Conservation (phyloP, 2,888 invertebrate species). For the Ceriagrion tenellum region DNA sequence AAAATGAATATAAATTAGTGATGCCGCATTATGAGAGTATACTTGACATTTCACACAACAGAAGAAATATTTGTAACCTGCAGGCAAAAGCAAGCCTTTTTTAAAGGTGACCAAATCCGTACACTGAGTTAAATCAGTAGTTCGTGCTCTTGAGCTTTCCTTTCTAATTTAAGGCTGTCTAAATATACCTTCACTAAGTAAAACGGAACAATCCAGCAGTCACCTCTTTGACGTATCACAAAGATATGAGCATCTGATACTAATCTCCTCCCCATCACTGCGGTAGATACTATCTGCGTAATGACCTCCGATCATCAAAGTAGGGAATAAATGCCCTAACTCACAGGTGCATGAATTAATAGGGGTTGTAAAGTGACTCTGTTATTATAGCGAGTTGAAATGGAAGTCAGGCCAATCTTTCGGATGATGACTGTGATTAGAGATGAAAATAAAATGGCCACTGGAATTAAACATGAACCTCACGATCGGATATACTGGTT, state of each 20-base stretch:
- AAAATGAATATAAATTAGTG: no score
- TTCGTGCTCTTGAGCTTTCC: no score
- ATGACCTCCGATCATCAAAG: neutral
- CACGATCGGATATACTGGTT: no score
- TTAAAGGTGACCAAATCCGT: no score
- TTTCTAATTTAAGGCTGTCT: no score
- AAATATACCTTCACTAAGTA: neutral
- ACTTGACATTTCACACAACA: no score
- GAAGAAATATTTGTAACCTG: no score
- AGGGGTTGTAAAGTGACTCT: neutral
- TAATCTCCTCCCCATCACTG: neutral
- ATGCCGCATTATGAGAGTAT: no score
- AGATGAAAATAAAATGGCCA: neutral
- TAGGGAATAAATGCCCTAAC: neutral
- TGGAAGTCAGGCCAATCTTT: neutral
- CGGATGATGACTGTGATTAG: neutral
- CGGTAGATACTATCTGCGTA: neutral
- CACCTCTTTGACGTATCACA: neutral
- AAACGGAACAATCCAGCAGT: neutral
- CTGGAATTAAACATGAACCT: neutral
- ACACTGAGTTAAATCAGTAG: no score
- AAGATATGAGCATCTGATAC: neutral
- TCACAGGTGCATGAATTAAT: neutral
- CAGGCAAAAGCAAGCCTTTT: no score
- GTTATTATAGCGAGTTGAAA: neutral